Evolutionary conservation across 2,797 vertebrate species (phyloP).

Genomic region (Sebastes cheni): DNA sequence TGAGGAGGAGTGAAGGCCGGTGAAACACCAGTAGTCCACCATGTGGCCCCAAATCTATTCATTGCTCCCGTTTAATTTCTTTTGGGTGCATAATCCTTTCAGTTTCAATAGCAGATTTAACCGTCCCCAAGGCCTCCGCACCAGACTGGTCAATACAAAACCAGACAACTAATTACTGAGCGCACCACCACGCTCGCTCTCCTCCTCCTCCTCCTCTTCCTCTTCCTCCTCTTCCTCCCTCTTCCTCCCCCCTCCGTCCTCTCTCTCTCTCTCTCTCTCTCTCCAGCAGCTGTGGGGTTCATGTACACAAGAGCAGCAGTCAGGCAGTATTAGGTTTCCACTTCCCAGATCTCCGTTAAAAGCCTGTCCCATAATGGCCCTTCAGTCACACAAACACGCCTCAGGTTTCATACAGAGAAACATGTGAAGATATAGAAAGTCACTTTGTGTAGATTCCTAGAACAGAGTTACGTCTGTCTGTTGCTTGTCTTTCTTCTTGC

Average conservation of each 20-base stretch:
- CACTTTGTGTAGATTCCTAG: constrained; percentile 32
- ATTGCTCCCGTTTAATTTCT: constrained; percentile 86
- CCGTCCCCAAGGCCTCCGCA: constrained; percentile 83
- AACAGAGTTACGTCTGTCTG: constrained; percentile 21
- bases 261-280: constrained; percentile 27
- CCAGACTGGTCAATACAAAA: constrained; percentile 89
- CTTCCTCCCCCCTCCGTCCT: constrained; percentile 32
- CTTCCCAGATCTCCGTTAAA: constrained; percentile 82
- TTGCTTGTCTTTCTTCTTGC: not conserved
- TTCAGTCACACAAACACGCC: constrained; percentile 81
- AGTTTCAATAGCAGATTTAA: constrained; percentile 87
- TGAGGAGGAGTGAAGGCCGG: constrained; percentile 16
- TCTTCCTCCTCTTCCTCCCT: constrained; percentile 47
- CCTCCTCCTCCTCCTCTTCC: constrained; percentile 37
- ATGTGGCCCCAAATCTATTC: constrained; percentile 81
- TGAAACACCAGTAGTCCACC: constrained; percentile 49
- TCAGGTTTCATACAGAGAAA: constrained; percentile 68
- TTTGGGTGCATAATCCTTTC: constrained; percentile 85
- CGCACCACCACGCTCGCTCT: constrained; percentile 55
- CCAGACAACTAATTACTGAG: constrained; percentile 88
- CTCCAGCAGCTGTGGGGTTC: constrained; percentile 79
- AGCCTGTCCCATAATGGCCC: constrained; percentile 85
- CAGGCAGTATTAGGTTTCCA: constrained; percentile 83
- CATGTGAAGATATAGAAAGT: constrained; percentile 43
- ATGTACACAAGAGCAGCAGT: constrained; percentile 81